These are phyloP conservation scores for Trochalopteron elliotii DNA, from an alignment of 2,113 vertebrate species.

Conservation along the genomic window DNA sequence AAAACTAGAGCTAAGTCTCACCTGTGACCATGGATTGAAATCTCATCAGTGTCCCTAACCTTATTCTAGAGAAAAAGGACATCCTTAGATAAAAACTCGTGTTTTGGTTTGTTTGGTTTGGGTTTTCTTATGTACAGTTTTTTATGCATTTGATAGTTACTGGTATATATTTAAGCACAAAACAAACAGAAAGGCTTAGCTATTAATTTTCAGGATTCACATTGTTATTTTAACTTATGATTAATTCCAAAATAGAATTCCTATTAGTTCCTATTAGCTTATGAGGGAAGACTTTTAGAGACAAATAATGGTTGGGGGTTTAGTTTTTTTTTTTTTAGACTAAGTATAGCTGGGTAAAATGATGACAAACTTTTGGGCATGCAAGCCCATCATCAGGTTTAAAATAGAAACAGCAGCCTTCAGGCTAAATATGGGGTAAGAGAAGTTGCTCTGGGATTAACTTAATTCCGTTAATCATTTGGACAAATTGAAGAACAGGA, in stretches of 20 bases:
- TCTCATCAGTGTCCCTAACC: not conserved
- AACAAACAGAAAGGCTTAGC: not conserved
- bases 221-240: not conserved
- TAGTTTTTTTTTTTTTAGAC: not conserved
- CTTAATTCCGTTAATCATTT: slow-evolving; percentile 5
- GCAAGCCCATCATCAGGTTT: not conserved
- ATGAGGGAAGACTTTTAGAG: not conserved
- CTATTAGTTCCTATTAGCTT: not conserved
- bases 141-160: not conserved
- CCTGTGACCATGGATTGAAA: not conserved
- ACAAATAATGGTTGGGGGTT: fast-evolving
- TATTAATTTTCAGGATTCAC: not conserved
- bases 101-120: not conserved
- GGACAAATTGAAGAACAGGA: not conserved
- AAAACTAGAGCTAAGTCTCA: not conserved
- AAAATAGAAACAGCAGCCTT: slow-evolving; percentile 18
- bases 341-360: not conserved
- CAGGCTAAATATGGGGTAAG: not conserved
- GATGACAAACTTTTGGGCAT: not conserved
- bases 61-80: not conserved
- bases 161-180: not conserved
- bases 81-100: not conserved
- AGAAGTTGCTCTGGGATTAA: not conserved
- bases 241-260: not conserved
- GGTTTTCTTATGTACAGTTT: not conserved